phyloP scores from a whole-genome alignment of 2,888 invertebrate species.

The Ischnus inquisitorius region DNA sequence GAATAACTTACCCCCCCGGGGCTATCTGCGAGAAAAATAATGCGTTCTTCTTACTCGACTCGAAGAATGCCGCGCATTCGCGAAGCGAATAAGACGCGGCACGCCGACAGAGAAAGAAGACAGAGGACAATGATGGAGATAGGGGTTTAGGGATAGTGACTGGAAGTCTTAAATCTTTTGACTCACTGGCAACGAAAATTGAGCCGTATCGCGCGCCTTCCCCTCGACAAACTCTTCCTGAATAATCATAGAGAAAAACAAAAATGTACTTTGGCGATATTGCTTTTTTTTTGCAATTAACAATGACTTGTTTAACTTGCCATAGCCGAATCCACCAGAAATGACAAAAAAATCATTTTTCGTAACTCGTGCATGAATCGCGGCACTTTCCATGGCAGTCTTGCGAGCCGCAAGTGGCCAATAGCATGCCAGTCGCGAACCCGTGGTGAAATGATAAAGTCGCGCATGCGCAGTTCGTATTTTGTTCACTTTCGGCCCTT shows the following conservation, averaged over 20 bases:
- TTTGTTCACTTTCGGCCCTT: no score
- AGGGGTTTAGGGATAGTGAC: constrained; percentile 65
- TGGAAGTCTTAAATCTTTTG: constrained; percentile 69
- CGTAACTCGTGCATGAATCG: no score
- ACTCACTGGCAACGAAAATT: constrained; percentile 70
- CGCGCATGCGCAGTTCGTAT: no score
- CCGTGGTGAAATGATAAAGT: no score
- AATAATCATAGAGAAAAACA: constrained; percentile 4
- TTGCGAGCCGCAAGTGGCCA: no score
- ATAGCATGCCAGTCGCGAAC: no score
- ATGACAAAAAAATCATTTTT: no score
- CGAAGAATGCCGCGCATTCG: constrained; percentile 40
- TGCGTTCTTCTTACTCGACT: constrained; percentile 63
- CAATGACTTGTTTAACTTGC: no score
- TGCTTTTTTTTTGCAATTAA: background rate
- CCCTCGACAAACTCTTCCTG: background rate
- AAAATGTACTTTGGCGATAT: background rate
- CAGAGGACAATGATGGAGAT: constrained; percentile 69
- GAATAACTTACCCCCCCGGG: constrained; percentile 61
- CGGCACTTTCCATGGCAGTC: no score
- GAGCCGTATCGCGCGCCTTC: constrained; percentile 46
- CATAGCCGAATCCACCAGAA: no score
- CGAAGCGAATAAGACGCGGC: constrained; percentile 45
- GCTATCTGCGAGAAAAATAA: constrained; percentile 69
- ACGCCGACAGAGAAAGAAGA: constrained; percentile 44